Evolutionary conservation across 2,888 invertebrate species (phyloP).

Genomic region (Amblyjoppa proteus): DNA sequence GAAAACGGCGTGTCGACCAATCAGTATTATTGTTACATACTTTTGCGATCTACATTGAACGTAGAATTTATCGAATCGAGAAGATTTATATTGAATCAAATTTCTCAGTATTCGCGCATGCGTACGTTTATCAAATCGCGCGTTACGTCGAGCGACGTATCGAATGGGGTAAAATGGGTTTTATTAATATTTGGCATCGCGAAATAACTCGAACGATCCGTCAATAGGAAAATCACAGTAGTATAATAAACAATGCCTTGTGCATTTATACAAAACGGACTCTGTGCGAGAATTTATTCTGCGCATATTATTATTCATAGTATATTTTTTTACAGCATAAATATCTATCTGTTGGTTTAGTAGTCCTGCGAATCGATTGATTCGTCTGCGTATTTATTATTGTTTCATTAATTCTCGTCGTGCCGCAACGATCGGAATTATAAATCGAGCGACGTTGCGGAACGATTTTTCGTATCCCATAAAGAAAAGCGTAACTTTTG

Average conservation of each 20-base stretch:
- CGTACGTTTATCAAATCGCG: neutral
- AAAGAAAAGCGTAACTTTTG: neutral
- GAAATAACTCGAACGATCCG: neutral
- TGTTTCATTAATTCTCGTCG: neutral
- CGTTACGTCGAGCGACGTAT: neutral
- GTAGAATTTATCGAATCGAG: conserved; percentile 8
- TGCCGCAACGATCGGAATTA: neutral
- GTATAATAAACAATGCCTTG: conserved; percentile 8
- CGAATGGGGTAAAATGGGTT: neutral
- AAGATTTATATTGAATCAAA: neutral
- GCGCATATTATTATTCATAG: conserved; percentile 47
- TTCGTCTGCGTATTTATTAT: conserved; percentile 5
- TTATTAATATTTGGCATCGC: conserved; percentile 27
- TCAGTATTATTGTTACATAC: conserved; percentile 63
- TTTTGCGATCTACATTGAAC: neutral
- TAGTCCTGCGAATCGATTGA: neutral
- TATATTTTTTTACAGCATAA: conserved; percentile 61
- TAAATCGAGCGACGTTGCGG: neutral
- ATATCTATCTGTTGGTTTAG: conserved; percentile 46
- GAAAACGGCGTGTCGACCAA: conserved; percentile 45
- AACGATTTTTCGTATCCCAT: neutral
- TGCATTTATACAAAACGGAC: conserved; percentile 3
- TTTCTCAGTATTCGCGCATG: neutral
- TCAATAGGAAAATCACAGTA: conserved; percentile 1
- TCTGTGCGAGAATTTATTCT: conserved; percentile 37